Evolutionary conservation across 2,888 invertebrate species (phyloP), one percentile per base, ranked within the genome.

Genomic region (Lumbricus terrestris): DNA sequence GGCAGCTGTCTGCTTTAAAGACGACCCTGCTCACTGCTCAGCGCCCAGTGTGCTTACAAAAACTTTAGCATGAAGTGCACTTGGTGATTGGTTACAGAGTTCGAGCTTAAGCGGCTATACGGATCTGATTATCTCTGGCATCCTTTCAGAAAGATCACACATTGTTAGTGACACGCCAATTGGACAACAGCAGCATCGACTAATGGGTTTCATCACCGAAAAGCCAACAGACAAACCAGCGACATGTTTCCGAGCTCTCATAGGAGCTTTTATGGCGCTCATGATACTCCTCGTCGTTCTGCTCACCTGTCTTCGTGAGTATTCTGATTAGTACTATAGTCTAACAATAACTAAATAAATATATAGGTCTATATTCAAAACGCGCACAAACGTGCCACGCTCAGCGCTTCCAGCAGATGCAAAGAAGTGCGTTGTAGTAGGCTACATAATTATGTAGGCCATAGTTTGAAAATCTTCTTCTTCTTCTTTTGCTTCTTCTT

Each of bases 281-380:
- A 83, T 82, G 83, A 42, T 90, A 5, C 37, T 90, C n/a, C 82
- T 90, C n/a, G 47, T 83, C 8, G 90, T 90, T 83, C 90, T 90
- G 34, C 40, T 90, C 11, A 90, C 90, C 37, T 90, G 90, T 34
- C 40, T 82, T 33, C 83, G 90, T 90, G 82, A 90, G 90, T 90
- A 83, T 85, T 11, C 69, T n/a, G 69, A 69, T n/a, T n/a, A 69
- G 16, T n/a, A 69, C n/a, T n/a, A n/a, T n/a, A n/a, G n/a, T n/a
- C 11, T n/a, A 11, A 11, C 69, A 11, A 47, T 8, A 23, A n/a
- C n/a, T n/a, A n/a, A n/a, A n/a, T n/a, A n/a, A n/a, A n/a, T n/a
- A n/a, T n/a, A n/a, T n/a, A n/a, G n/a, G n/a, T n/a, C n/a, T n/a
- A n/a, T n/a, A n/a, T n/a, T n/a, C n/a, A n/a, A n/a, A n/a, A n/a